Base-by-base conservation (phyloP, 2,888 invertebrate genomes). In the Melanophora roralis region DNA sequence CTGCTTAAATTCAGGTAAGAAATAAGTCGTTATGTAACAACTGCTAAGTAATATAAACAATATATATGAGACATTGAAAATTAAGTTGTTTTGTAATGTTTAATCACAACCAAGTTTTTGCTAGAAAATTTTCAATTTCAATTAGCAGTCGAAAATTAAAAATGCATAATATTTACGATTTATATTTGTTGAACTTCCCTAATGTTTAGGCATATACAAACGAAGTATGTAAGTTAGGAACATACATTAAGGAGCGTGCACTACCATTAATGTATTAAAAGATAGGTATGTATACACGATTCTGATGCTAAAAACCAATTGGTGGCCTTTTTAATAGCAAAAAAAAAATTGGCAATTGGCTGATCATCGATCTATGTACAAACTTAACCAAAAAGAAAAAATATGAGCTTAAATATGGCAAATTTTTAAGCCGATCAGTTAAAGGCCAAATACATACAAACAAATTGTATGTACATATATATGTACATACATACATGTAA, bases 231-330 rank as follows among this genome's bases (percentile, higher is more conserved):
- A n/a, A 8, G 7, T 11, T 19, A 7, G 14, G 14, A 1, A 9
- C 23, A 45, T 7, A 45, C 9, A 60, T 14, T 1, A 27, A 49
- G 12, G 34, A 11, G 32, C 43, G 19, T 51, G 36, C 19, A 49
- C 6, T 38, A 12, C 51, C 27, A 65, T 14, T 11, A 12, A 16
- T 11, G 11, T 51, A 27, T 16, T 14, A 21, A 12, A 12, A 45
- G 32, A 45, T 45, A 51, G 27, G 19, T 9, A 32, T 32, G 40
- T 23, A n/a, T n/a, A n/a, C n/a, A 57, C 34, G 65, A 65, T 55
- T 45, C 38, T 59, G 74, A 43, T 67, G 43, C 67, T 67, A 9
- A 51, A 67, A 43, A 74, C 43, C 67, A 74, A 74, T 67, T 74
- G 74, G 74, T 59, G 43, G 45, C 5, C 32, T 40, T 67, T 67